Base-by-base conservation (phyloP, 2,113 vertebrate genomes). In the Hippoglossus stenolepis region DNA sequence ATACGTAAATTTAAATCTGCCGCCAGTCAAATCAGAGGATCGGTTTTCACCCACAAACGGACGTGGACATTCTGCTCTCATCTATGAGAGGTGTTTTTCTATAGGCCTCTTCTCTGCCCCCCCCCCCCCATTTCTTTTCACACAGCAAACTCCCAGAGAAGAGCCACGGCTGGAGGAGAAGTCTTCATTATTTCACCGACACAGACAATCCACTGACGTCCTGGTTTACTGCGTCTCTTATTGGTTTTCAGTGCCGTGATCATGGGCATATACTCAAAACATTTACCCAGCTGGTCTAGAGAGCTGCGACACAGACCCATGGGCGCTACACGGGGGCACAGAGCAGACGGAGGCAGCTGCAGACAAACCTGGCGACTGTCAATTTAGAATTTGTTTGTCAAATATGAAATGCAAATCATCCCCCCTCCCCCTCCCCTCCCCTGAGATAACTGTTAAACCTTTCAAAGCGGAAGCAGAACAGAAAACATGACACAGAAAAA, bases 211-310 rank as follows among this genome's bases (percentile, higher is more conserved):
- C 56, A 77, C 71, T 58, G 80, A 80, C 65, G 76, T 47, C 63
- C n/a, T 43, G 70, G 85, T 80, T 79, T 63, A 35, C 31, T 40
- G 6, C 21, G 18, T 68, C 45, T 58, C 45, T 18, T 85, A 53
- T 70, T 12, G 65, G 54, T 73, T 87, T 89, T 89, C 13, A 12
- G 60, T 70, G 67, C 79, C 35, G 89, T 94, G 93, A 93, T 77
- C 93, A 95, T 95, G 95, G 94, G 97, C 97, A 93, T 97, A 99
- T 99, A 99, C 98, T 97, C 97, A 98, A 98, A 98, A 95, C 87
- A 96, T 97, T 97, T 98, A 97, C 95, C 95, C 91, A 66, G 51
- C 85, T 71, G 82, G 73, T 80, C 89, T 90, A 89, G 70, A 88
- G 88, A 89, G 87, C 89, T 79, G 90, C 79, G 73, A 91, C 90